Evolutionary conservation across 2,797 vertebrate species (phyloP), one percentile per base, ranked within the genome.

Genomic region (Mycteria americana): DNA sequence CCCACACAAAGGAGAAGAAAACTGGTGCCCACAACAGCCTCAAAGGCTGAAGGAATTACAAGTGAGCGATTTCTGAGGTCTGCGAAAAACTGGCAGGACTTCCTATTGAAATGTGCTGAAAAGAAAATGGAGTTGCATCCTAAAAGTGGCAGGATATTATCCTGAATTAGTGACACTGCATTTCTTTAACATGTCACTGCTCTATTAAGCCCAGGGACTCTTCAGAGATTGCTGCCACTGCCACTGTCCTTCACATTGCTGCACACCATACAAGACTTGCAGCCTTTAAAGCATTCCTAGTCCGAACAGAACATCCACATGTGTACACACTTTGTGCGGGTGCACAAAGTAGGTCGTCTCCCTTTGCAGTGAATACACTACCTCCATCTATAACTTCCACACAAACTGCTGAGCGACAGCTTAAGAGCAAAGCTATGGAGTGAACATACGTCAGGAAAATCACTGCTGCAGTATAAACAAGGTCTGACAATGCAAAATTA

Each of bases 401-500:
- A 37, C 57, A 75, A 30, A 68, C 7, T 0, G 1, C 10, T 31
- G 68, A 75, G 64, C 0, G 14, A 77, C 88, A 80, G 74, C 30
- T n/a, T 28, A 67, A 89, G 31, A 95, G 87, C 86, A 94, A 75
- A 89, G 86, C 91, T 51, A 12, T 5, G 54, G 54, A 86, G 79
- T 72, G 88, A 73, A 83, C 10, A 21, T 13, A 39, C 4, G 6
- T 46, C 86, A 79, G 86, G 72, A 93, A 78, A 88, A 91, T 72
- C 76, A 88, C 60, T 59, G 57, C 88, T 80, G 84, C 53, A 51
- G 9, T 60, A 65, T 19, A 75, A 96, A 94, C 73, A 64, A 68
- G 48, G 59, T 76, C 84, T 88, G 93, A 92, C 85, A 73, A 82
- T 33, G 69, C 85, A 95, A 81, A 94, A 72, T 56, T 23, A 92